phyloP scores from a whole-genome alignment of 53 echinoderm and acorn worm genomes.

The Actinopyga echinites region DNA sequence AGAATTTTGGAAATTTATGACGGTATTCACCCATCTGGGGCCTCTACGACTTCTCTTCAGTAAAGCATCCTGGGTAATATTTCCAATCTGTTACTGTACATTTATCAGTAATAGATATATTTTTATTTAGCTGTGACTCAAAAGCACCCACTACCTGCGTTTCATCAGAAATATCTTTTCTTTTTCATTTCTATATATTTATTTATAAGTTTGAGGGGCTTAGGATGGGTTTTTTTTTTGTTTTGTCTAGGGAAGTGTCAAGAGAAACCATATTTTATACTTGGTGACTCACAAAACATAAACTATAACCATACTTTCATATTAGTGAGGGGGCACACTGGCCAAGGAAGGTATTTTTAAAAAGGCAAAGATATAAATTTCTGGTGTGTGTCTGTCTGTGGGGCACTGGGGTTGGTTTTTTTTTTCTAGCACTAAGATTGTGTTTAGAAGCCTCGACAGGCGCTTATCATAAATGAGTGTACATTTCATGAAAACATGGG shows the following conservation, averaged over 20 bases:
- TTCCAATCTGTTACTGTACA: slow-evolving; percentile 31
- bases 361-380: slow-evolving; percentile 21
- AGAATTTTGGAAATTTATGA: slow-evolving; percentile 37
- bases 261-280: slow-evolving; percentile 42
- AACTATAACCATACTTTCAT: slow-evolving; percentile 42
- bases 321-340: slow-evolving; percentile 40
- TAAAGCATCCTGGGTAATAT: slow-evolving; percentile 29
- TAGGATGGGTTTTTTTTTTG: slow-evolving; percentile 21
- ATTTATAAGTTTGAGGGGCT: slow-evolving; percentile 43
- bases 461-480: slow-evolving; percentile 22
- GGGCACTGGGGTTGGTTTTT: slow-evolving; percentile 28
- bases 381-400: slow-evolving; percentile 38
- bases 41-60: slow-evolving; percentile 15
- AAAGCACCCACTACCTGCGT: slow-evolving; percentile 29
- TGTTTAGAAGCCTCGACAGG: too few species aligned
- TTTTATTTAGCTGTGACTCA: slow-evolving; percentile 36
- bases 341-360: slow-evolving; percentile 9
- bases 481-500: slow-evolving; percentile 14
- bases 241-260: slow-evolving; percentile 34
- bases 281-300: slow-evolving; percentile 37
- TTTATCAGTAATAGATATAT: slow-evolving; percentile 39
- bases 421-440: too few species aligned
- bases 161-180: slow-evolving; percentile 42
- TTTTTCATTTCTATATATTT: slow-evolving; percentile 38
- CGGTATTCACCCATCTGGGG: slow-evolving; percentile 31